Evolutionary conservation across 2,113 vertebrate species (phyloP).

Genomic region (Vanacampus margaritifer): DNA sequence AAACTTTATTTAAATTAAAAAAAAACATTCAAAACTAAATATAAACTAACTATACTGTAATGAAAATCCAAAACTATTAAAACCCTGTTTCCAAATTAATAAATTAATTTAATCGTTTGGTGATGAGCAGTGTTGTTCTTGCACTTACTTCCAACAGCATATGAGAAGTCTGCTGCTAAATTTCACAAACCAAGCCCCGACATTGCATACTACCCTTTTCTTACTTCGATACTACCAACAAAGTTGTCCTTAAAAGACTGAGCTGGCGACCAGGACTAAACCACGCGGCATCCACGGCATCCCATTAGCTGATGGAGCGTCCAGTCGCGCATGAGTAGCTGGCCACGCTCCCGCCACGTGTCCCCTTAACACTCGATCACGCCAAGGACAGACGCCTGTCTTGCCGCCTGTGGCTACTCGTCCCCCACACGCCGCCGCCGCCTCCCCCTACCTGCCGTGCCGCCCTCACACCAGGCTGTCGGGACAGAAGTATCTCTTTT

Average conservation of each 20-base stretch:
- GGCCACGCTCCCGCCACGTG: slow-evolving; percentile 60
- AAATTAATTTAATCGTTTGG: too few relatives aligned
- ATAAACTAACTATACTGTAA: too few relatives aligned
- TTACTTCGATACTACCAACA: not conserved
- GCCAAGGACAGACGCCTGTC: slow-evolving; percentile 38
- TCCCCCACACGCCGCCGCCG: slow-evolving; percentile 31
- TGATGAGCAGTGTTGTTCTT: too few relatives aligned
- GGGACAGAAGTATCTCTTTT: slow-evolving; percentile 16
- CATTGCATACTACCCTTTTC: not conserved
- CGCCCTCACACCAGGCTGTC: slow-evolving; percentile 15
- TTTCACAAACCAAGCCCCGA: not conserved
- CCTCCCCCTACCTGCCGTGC: slow-evolving; percentile 47
- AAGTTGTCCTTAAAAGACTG: slow-evolving; percentile 7
- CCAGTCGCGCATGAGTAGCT: slow-evolving; percentile 36
- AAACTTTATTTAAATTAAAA: too few relatives aligned
- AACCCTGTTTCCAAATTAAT: too few relatives aligned
- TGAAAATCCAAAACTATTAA: too few relatives aligned
- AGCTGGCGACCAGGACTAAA: not conserved
- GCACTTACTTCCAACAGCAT: too few relatives aligned
- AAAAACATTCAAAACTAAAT: too few relatives aligned
- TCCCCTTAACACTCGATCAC: slow-evolving; percentile 48
- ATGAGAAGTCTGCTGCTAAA: too few relatives aligned
- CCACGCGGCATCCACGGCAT: slow-evolving; percentile 17
- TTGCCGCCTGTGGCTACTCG: slow-evolving; percentile 32
- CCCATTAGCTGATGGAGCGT: slow-evolving; percentile 59